phyloP scores from a whole-genome alignment of 1,140 invertebrate species.

The Sinonovacula constricta region DNA sequence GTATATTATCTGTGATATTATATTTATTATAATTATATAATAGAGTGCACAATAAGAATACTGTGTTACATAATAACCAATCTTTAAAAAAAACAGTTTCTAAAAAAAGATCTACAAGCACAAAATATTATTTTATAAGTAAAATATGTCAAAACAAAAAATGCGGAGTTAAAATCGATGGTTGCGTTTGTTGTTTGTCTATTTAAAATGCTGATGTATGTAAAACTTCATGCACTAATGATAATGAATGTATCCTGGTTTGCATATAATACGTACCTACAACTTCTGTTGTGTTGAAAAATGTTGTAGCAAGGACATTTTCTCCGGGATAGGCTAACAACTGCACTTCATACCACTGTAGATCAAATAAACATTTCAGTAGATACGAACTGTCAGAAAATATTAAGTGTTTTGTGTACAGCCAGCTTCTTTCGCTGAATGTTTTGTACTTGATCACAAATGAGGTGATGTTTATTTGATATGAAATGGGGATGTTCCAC shows the following conservation, averaged over 20 bases:
- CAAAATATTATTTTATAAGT: background rate
- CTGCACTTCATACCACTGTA: conserved; percentile 28
- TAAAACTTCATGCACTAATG: background rate
- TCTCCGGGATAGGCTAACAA: conserved; percentile 15
- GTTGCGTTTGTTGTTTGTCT: no score
- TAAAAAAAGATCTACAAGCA: background rate
- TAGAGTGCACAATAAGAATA: no score
- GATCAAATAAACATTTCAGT: conserved; percentile 11
- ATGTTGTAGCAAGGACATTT: conserved; percentile 31
- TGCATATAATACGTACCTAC: conserved; percentile 4
- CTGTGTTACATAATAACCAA: no score
- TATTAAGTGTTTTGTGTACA: conserved; percentile 18
- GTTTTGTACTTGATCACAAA: conserved; percentile 35
- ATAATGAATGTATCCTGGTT: background rate
- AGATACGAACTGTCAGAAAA: conserved; percentile 5
- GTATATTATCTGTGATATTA: no score
- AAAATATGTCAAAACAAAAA: background rate
- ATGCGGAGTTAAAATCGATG: no score
- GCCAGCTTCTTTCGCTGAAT: conserved; percentile 6
- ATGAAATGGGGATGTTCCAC: conserved; percentile 1
- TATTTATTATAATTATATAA: no score
- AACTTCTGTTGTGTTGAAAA: conserved; percentile 38
- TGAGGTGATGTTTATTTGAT: conserved; percentile 20
- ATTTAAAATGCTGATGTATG: no score
- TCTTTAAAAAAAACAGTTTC: background rate